Percentiles rank a stretch among this genome's conserved stretches.
Evolutionary conservation across 2,797 vertebrate genomes (phyloP).

Genomic region (Gorsachius magnificus): DNA sequence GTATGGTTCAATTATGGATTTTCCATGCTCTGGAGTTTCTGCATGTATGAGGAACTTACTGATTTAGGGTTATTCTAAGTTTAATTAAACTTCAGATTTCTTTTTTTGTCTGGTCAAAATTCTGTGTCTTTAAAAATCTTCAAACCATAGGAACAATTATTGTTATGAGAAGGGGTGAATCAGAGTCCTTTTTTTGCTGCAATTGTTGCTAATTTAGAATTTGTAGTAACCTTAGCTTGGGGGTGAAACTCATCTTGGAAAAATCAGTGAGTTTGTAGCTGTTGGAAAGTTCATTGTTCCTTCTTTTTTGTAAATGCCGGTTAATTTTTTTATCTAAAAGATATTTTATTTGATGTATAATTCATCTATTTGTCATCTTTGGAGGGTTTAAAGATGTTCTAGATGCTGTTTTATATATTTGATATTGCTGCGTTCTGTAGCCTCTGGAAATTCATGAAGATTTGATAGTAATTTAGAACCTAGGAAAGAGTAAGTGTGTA

Average conservation of each 20-base stretch:
- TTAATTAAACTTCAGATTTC: background rate
- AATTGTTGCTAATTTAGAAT: background rate
- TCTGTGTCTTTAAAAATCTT: background rate
- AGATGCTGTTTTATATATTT: background rate
- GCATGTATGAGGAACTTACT: accelerated
- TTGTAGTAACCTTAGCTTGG: background rate
- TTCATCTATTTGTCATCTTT: background rate
- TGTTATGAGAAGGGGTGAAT: background rate
- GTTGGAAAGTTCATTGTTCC: background rate
- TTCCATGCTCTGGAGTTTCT: background rate
- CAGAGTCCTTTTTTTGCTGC: background rate
- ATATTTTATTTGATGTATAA: background rate
- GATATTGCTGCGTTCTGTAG: background rate
- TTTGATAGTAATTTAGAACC: background rate
- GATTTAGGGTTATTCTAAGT: background rate
- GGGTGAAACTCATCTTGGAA: background rate
- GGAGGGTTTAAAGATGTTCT: background rate
- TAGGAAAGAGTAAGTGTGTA: background rate
- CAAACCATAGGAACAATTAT: background rate
- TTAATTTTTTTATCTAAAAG: background rate
- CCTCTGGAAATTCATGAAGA: background rate
- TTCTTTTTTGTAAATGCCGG: background rate
- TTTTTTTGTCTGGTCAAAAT: background rate
- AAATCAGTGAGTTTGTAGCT: background rate
- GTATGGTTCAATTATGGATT: background rate